These are phyloP conservation scores for Alcedo atthis DNA, from an alignment of 2,797 vertebrate genomes.

Conservation along the genomic window DNA sequence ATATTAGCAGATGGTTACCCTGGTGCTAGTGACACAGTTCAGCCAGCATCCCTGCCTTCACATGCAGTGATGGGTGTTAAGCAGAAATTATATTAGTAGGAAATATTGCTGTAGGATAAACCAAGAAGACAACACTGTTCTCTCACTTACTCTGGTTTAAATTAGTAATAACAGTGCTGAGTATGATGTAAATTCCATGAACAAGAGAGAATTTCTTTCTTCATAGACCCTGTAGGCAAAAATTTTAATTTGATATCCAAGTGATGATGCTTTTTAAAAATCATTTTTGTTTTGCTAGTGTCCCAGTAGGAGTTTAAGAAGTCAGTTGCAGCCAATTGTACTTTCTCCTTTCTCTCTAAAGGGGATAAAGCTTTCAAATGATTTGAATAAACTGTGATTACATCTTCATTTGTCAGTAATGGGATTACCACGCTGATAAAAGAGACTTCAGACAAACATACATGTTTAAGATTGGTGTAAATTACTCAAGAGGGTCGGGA, in stretches of 20 bases:
- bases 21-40: background rate
- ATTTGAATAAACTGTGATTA: conserved; percentile 80
- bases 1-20: background rate
- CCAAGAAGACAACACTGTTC: background rate
- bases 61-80: background rate
- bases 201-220: background rate
- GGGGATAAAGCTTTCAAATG: conserved; percentile 77
- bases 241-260: background rate
- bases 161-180: background rate
- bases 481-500: conserved; percentile 77
- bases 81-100: background rate
- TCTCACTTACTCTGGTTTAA: background rate
- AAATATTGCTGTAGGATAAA: background rate
- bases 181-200: background rate
- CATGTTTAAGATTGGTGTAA: conserved; percentile 81
- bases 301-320: conserved; percentile 73
- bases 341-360: conserved; percentile 69
- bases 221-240: background rate
- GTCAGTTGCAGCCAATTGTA: conserved; percentile 74
- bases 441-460: conserved; percentile 77
- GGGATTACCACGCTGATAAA: conserved; percentile 86
- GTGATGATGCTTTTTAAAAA: background rate
- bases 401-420: conserved; percentile 90
- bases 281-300: background rate
- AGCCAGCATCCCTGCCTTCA: background rate